Conservation (phyloP, 1,140 invertebrate species). For the Calycopis cecrops region DNA sequence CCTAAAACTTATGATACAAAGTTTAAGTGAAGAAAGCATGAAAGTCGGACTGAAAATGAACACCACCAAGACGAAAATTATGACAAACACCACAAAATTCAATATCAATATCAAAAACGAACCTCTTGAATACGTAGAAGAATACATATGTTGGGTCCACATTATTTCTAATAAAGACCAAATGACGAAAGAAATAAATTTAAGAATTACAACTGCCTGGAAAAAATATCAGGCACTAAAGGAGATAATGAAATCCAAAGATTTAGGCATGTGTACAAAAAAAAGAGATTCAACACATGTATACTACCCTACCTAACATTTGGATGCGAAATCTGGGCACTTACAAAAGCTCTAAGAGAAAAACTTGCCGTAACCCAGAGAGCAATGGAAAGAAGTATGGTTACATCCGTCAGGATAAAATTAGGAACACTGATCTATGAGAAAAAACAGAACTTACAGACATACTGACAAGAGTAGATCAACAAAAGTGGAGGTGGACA, state of each 20-base stretch:
- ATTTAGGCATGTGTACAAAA: background rate
- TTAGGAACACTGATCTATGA: too few species aligned
- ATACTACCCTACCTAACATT: background rate
- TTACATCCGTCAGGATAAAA: background rate
- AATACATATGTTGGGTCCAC: background rate
- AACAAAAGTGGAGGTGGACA: too few species aligned
- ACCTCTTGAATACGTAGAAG: background rate
- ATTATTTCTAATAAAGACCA: background rate
- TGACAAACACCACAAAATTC: conserved; percentile 4
- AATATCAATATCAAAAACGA: background rate
- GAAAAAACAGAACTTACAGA: background rate
- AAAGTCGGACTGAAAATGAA: background rate
- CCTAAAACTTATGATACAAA: too few species aligned
- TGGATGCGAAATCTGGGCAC: background rate
- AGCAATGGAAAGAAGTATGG: background rate
- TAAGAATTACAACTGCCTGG: background rate
- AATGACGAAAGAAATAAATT: conserved; percentile 2
- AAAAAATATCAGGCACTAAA: background rate
- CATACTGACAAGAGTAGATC: too few species aligned
- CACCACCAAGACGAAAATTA: conserved; percentile 1
- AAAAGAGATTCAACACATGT: background rate
- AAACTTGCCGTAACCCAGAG: background rate
- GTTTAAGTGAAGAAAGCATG: too few species aligned
- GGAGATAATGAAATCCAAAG: background rate
- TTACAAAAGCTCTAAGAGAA: background rate